Evolutionary conservation across 2,797 vertebrate genomes (phyloP), one percentile per base, ranked within the genome.

Genomic region (Muraenolepis orangiensis): DNA sequence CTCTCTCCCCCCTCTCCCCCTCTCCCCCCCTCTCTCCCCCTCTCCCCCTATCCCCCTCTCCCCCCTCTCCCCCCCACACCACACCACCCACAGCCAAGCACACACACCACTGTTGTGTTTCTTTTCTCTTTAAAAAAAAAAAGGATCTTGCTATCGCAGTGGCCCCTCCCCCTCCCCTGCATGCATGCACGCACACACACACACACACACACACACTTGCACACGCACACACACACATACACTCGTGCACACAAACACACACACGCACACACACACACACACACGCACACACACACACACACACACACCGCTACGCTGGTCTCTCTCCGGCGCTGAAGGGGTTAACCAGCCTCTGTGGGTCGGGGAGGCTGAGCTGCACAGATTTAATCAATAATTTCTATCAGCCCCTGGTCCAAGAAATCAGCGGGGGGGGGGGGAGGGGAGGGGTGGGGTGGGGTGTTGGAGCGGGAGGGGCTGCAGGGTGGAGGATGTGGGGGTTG

Each of bases 341-440:
- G 94, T 95, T 95, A 96, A 95, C 89, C 87, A 89, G 92, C 92
- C 93, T 94, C 91, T 91, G 92, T 92, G 93, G 93, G 91, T 94
- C 89, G 92, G 90, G 90, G 90, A 94, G 93, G 93, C 92, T 91
- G 92, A 92, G 89, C 92, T 92, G 93, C 94, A 93, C 92, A 94
- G 93, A 94, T 94, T 93, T 94, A 95, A 96, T 96, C 95, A 95
- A 95, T 95, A 96, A 95, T 96, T 95, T 95, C 94, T 96, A 95
- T 96, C 95, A 94, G 94, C 94, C 93, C 91, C 90, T 94, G 92
- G 93, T 91, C 94, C 93, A 91, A 94, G 93, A 92, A 93, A 94
- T 94, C 93, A 93, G 90, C 90, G 90, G 90, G 92, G 91, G 93
- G 91, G 87, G 90, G 89, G 88, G 83, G 85, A 78, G 86, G 85